These are phyloP conservation scores for Drosophila watanabei DNA, from an alignment of 1,140 invertebrate species.

Conservation along the genomic window DNA sequence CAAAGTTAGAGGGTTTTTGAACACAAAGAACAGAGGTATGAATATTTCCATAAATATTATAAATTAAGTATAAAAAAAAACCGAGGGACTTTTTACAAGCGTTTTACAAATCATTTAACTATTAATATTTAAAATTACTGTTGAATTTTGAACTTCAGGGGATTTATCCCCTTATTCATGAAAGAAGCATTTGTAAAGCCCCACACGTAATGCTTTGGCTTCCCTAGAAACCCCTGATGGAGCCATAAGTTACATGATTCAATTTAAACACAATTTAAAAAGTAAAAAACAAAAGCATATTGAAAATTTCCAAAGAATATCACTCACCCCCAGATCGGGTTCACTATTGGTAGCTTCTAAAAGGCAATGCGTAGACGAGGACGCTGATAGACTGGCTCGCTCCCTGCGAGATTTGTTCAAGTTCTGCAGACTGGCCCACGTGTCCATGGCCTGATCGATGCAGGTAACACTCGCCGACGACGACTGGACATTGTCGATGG, in stretches of 20 bases:
- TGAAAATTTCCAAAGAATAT: not conserved
- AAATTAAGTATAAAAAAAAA: not conserved
- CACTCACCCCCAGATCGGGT: slow-evolving; percentile 84
- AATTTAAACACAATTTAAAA: not conserved
- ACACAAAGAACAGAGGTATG: too few relatives aligned
- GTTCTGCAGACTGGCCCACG: slow-evolving; percentile 88
- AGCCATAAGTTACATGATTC: not conserved
- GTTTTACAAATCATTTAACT: not conserved
- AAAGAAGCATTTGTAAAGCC: not conserved
- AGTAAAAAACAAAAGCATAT: not conserved
- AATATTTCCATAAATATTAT: not conserved
- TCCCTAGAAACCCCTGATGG: not conserved
- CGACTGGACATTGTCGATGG: slow-evolving; percentile 76
- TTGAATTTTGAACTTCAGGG: not conserved
- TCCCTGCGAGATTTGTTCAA: slow-evolving; percentile 73
- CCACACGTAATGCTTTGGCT: not conserved
- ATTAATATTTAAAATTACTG: not conserved
- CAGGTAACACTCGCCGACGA: slow-evolving; percentile 11
- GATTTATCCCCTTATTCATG: not conserved
- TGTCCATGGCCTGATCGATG: slow-evolving; percentile 69
- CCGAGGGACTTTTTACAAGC: not conserved
- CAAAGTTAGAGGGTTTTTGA: not conserved
- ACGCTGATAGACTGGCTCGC: slow-evolving; percentile 16
- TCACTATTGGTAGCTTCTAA: slow-evolving; percentile 85
- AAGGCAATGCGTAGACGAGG: slow-evolving; percentile 58